Evolutionary conservation across 1,140 invertebrate genomes (phyloP), one percentile per base, ranked within the genome.

Genomic region (Drosophila littoralis): DNA sequence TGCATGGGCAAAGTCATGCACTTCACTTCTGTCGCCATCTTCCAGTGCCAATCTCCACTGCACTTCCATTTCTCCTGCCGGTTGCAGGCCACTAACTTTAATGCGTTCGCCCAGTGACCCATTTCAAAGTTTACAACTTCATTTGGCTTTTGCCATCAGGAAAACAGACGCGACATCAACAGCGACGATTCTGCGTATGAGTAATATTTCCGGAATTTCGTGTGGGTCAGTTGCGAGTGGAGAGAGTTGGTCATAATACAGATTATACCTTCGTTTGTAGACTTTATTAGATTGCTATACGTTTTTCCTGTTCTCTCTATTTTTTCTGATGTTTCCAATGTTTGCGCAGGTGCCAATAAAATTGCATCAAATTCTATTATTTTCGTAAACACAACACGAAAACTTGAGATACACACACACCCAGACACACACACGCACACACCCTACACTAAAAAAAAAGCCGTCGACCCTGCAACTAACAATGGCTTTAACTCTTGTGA

Each of bases 341-440:
- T 79, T 76, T 82, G 4, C 22, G 22, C 22, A 28, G 5, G 22
- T 69, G 67, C 50, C 45, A 89, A 89, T 78, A 80, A 83, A 83
- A 72, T 83, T 75, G 70, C 84, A 89, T 89, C 83, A 89, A 84
- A 89, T 83, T 84, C 80, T 84, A 89, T 89, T 83, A 83, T 89
- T 83, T 88, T 89, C 68, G 74, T 71, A 88, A 88, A 78, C 77
- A 78, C 73, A 80, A 83, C 69, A 77, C 55, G 63, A 58, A 67
- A 28, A 7, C 38, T 42, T 15, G 36, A 60, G 32, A 36, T 15
- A 51, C 33, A 59, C 45, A 17, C 50, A 32, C 17, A 38, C 17
- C 10, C 59, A 54, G 50, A 75, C 51, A 17, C 17, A 17, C 17
- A 1, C 17, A 17, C 17, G n/a, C n/a, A 28, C 22, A 28, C 22